These are phyloP conservation scores for Drosophila ochracea DNA, from an alignment of 2,888 invertebrate species.

Conservation along the genomic window DNA sequence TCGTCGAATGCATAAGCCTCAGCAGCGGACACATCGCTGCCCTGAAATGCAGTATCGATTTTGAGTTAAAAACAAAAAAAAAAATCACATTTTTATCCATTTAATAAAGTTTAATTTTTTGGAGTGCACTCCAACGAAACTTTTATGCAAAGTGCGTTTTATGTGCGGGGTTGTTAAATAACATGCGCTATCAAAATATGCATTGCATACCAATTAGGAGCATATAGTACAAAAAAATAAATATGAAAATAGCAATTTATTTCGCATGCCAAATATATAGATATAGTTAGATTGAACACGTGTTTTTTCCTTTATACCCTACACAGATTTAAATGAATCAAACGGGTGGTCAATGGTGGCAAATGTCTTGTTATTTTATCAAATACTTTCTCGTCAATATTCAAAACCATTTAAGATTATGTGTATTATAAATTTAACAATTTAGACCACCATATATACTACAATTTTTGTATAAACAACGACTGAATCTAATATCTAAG, in stretches of 20 bases:
- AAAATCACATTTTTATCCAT: slow-evolving; percentile 27
- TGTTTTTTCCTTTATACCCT: slow-evolving; percentile 42
- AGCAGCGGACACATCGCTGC: slow-evolving; percentile 88
- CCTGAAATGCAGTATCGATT: slow-evolving; percentile 83
- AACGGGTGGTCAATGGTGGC: background rate
- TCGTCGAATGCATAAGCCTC: slow-evolving; percentile 88
- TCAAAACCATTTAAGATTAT: background rate
- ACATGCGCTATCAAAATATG: slow-evolving; percentile 54
- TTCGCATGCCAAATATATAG: slow-evolving; percentile 48
- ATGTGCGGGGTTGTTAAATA: slow-evolving; percentile 36
- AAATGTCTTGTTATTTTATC: too few species aligned
- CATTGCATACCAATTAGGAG: slow-evolving; percentile 48
- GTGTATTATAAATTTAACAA: too few species aligned
- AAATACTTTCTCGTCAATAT: background rate
- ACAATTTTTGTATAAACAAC: too few species aligned
- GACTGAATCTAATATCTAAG: background rate
- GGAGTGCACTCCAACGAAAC: slow-evolving; percentile 5
- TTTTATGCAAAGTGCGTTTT: slow-evolving; percentile 22
- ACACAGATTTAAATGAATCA: background rate
- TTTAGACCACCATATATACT: too few species aligned
- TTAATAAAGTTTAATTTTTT: slow-evolving; percentile 25
- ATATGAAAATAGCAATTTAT: slow-evolving; percentile 45
- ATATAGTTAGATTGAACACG: slow-evolving; percentile 49
- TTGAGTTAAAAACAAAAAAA: slow-evolving; percentile 6
- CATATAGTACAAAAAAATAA: slow-evolving; percentile 33